Conservation (phyloP, 2,113 vertebrate genomes). For the Sus scrofa region DNA sequence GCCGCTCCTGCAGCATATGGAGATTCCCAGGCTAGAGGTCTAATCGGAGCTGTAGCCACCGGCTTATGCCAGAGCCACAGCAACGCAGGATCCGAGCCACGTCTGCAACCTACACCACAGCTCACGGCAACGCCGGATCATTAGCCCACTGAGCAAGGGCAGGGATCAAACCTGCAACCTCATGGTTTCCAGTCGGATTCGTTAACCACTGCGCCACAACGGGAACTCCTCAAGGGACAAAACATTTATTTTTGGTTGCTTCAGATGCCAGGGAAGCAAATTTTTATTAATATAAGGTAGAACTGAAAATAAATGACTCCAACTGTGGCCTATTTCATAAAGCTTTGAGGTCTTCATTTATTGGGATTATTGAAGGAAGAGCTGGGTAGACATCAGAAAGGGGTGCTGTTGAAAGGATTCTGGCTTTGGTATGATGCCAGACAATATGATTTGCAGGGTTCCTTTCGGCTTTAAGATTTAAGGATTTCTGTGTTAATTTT, state of each 20-base stretch:
- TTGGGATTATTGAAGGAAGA: slow-evolving; percentile 39
- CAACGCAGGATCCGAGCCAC: too few species aligned
- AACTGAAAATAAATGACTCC: slow-evolving; percentile 15
- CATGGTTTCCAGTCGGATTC: too few species aligned
- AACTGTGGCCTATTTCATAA: slow-evolving; percentile 11
- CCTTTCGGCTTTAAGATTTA: slow-evolving; percentile 27
- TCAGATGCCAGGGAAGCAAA: slow-evolving; percentile 21
- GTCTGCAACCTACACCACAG: too few species aligned
- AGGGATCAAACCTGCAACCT: too few species aligned
- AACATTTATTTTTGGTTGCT: slow-evolving; percentile 35
- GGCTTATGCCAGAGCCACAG: too few species aligned
- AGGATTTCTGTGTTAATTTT: slow-evolving; percentile 45
- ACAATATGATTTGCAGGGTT: not conserved
- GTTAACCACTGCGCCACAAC: too few species aligned
- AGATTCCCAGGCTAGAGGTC: too few species aligned
- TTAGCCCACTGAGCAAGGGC: too few species aligned
- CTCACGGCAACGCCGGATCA: too few species aligned
- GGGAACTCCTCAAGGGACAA: not conserved
- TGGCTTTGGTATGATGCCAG: not conserved
- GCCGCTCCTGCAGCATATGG: too few species aligned
- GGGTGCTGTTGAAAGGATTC: not conserved
- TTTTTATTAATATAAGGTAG: slow-evolving; percentile 58
- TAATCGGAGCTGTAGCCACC: too few species aligned
- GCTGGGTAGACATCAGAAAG: not conserved
- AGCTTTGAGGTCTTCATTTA: slow-evolving; percentile 51